A percentile compares a stretch with the other conserved stretches of the same genome.
Conservation (phyloP, 2,113 vertebrate genomes). For the Noctilio leporinus region DNA sequence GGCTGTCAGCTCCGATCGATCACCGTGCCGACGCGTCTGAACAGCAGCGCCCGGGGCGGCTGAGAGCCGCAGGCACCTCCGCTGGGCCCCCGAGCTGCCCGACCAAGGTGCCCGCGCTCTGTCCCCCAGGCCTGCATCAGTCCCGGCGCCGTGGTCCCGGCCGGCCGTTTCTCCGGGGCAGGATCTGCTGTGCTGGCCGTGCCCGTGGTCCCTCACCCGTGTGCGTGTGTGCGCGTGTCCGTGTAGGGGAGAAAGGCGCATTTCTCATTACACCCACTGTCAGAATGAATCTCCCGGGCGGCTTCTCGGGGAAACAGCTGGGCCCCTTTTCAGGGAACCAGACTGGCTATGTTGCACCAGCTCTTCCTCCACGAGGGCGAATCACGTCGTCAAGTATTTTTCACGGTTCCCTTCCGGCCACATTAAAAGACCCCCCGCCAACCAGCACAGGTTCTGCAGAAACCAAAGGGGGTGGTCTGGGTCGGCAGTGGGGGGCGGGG, state of each 20-base stretch:
- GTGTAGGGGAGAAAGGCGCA: not conserved
- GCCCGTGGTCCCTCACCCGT: not conserved
- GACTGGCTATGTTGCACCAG: not conserved
- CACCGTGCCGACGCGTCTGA: constrained; percentile 79
- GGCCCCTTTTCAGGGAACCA: not conserved
- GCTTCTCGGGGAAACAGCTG: not conserved
- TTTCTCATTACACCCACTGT: not conserved
- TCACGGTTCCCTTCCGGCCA: not conserved
- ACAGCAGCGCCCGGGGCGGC: constrained; percentile 71
- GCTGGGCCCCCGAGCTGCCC: no score
- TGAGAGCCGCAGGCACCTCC: no score
- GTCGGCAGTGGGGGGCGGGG: no score
- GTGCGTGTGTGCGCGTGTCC: accelerated
- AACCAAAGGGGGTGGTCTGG: accelerated
- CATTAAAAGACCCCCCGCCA: not conserved
- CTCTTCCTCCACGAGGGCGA: not conserved
- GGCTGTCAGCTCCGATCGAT: constrained; percentile 91
- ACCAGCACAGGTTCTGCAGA: accelerated
- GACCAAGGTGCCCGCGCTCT: no score
- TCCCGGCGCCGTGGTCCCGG: no score
- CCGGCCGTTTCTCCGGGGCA: accelerated
- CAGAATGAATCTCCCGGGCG: constrained; percentile 8
- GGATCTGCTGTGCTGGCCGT: not conserved
- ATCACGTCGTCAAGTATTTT: not conserved
- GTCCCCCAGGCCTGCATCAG: no score